Conservation (phyloP, 92 coral and sea anemone genomes). For the Scolanthus callimorphus region DNA sequence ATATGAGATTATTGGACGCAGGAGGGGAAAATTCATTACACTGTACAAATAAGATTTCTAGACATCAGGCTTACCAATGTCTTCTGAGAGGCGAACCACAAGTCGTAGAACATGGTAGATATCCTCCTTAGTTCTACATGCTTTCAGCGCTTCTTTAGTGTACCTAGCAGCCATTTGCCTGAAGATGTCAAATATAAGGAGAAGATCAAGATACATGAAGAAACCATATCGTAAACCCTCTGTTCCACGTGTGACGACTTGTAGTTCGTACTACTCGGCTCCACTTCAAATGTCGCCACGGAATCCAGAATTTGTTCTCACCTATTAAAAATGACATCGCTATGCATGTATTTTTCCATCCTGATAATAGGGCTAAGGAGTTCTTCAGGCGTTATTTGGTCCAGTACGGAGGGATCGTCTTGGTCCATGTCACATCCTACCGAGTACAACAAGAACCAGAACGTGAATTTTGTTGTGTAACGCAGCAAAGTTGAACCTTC, state of each 20-base stretch:
- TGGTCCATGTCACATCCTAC: constrained; percentile 68
- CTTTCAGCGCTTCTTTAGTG: constrained; percentile 83
- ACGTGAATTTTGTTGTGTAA: constrained; percentile 9
- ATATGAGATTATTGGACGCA: not conserved
- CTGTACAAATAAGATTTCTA: too few relatives aligned
- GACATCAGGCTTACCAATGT: constrained; percentile 66
- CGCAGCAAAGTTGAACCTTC: not conserved
- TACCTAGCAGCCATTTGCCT: constrained; percentile 99
- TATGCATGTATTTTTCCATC: constrained; percentile 95
- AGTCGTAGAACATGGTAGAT: constrained; percentile 83
- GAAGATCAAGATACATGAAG: constrained; percentile 1
- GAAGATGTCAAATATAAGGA: not conserved
- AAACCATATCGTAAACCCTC: too few relatives aligned
- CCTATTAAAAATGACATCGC: constrained; percentile 98
- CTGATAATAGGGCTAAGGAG: constrained; percentile 77
- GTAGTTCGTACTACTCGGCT: too few relatives aligned
- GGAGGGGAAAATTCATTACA: not conserved
- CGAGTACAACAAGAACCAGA: too few relatives aligned
- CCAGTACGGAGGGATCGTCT: constrained; percentile 82
- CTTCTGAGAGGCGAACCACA: constrained; percentile 92
- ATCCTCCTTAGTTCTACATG: constrained; percentile 78
- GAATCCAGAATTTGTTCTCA: too few relatives aligned
- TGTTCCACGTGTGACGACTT: too few relatives aligned
- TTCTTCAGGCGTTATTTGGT: constrained; percentile 86
- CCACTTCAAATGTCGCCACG: too few relatives aligned